These are phyloP conservation scores for Oreotrochilus melanogaster DNA, from an alignment of 2,113 vertebrate species.

Conservation along the genomic window DNA sequence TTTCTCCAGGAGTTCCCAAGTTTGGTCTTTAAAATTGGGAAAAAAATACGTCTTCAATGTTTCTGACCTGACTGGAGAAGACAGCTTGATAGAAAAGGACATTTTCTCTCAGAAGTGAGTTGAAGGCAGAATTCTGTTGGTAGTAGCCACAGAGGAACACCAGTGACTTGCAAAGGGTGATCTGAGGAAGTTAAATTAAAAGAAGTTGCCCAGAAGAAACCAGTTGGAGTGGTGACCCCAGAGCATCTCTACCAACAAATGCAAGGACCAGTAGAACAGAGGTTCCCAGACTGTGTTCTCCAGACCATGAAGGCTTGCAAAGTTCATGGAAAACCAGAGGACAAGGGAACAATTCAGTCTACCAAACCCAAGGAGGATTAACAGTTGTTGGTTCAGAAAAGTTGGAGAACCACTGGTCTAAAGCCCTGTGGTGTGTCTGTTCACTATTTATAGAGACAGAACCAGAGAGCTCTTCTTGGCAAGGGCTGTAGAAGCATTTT, in stretches of 20 bases:
- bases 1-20: conserved; percentile 18
- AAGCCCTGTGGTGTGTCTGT: not conserved
- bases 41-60: not conserved
- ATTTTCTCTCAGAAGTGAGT: not conserved
- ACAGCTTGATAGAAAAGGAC: not conserved
- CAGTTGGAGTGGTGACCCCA: not conserved
- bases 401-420: not conserved
- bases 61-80: not conserved
- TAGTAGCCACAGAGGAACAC: not conserved
- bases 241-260: not conserved
- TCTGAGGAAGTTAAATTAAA: not conserved
- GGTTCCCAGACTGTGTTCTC: not conserved
- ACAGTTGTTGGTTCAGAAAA: not conserved
- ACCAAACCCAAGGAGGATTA: not conserved
- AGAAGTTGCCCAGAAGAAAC: not conserved
- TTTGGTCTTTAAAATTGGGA: not conserved
- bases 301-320: not conserved
- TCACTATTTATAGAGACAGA: not conserved
- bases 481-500: not conserved
- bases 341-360: not conserved
- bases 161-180: not conserved
- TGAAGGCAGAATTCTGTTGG: not conserved
- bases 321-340: not conserved
- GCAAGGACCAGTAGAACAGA: not conserved
- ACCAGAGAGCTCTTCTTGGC: not conserved